Evolutionary conservation across 2,113 vertebrate species (phyloP), one percentile per base, ranked within the genome.

Genomic region (Notarius lentiginosus): DNA sequence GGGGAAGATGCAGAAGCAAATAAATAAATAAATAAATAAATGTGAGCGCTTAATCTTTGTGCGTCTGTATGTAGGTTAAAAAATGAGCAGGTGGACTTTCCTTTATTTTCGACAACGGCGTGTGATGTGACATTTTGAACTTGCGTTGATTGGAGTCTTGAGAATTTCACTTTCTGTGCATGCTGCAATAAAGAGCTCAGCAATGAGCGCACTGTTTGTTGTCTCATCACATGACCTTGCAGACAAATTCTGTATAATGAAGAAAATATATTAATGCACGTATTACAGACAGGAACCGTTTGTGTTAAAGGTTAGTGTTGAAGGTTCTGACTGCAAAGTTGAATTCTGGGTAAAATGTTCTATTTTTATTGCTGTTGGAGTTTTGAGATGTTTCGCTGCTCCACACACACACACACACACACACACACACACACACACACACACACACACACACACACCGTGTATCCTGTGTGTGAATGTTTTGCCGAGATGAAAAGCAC

Each of bases 1-100:
- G 88, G 72, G 55, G n/a, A 27, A 73, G 88, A 73, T 55, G 22
- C 34, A 89, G 79, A 79, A 51, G 85, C n/a, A 41, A 68, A 81
- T 17, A 9, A 34, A 41, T 34, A 41, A 61, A 61, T 41, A 41
- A 41, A 41, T 41, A 41, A 41, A 41, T 4, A 41, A 41, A 41
- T 41, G n/a, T 79, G 18, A 11, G 5, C 30, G 5, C 30, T 41
- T 41, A 6, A 80, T 61, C 56, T 7, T 11, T 6, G 17, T 79
- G n/a, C 7, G 20, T 79, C 27, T 4, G 17, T 60, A 55, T 10
- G 77, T 9, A 34, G 73, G 27, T 17, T 14, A n/a, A 77, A 53
- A 15, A 41, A 41, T 41, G 41, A 41, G 3, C 20, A 11, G 47
- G 47, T 6, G 49, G 47, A 17, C 11, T 15, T 51, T 76, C 73